phyloP scores from a whole-genome alignment of 35 echinoderm and acorn worm species.

The Diadema setosum region DNA sequence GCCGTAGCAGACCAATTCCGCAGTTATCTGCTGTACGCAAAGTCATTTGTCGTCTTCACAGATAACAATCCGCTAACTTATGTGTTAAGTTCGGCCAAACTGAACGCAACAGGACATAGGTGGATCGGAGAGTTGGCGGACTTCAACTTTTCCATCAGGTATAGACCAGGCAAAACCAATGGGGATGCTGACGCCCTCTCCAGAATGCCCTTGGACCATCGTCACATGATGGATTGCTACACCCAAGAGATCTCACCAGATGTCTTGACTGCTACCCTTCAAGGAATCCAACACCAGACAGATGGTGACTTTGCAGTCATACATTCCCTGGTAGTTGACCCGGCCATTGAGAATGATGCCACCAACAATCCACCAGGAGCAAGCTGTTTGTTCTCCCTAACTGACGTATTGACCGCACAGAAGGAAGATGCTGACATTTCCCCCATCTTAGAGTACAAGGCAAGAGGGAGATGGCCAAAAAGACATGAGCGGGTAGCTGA shows the following conservation, averaged over 20 bases:
- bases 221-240: slow-evolving; percentile 5
- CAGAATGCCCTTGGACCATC: too few species aligned
- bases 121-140: slow-evolving; percentile 65
- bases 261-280: slow-evolving; percentile 12
- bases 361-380: background rate
- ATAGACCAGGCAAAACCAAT: slow-evolving; percentile 35
- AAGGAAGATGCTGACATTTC: background rate
- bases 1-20: slow-evolving; percentile 56
- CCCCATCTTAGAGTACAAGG: background rate
- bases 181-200: slow-evolving; percentile 53
- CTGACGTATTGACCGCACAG: slow-evolving; percentile 26
- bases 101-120: slow-evolving; percentile 61
- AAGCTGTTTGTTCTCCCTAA: background rate
- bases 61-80: slow-evolving; percentile 76
- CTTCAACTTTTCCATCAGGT: slow-evolving; percentile 56
- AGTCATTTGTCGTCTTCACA: slow-evolving; percentile 45
- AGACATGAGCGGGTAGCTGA: background rate
- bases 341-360: background rate
- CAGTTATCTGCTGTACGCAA: slow-evolving; percentile 61
- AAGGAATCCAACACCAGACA: slow-evolving; percentile 1
- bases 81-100: slow-evolving; percentile 43
- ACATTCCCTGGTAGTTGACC: background rate
- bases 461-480: slow-evolving; percentile 5
- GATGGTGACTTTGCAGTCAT: background rate
- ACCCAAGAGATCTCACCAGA: slow-evolving; percentile 48